phyloP scores from a whole-genome alignment of 2,888 invertebrate genomes.

The Helicoverpa assulta region DNA sequence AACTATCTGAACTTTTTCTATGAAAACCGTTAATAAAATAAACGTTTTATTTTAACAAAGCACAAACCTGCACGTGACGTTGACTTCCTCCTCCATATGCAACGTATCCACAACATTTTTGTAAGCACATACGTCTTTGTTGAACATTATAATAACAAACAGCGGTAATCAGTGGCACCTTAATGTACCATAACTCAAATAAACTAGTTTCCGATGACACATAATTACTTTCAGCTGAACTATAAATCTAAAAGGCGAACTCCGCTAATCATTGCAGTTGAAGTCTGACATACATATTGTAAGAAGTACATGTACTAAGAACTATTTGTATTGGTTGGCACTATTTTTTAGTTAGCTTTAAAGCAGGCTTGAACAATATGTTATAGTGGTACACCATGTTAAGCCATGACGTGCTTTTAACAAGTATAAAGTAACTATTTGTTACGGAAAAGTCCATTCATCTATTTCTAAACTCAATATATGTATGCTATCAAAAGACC shows the following conservation, averaged over 20 bases:
- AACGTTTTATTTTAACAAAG: neutral
- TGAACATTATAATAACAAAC: conserved; percentile 40
- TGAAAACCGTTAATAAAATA: neutral
- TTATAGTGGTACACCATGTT: too few species aligned
- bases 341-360: neutral
- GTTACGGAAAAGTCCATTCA: too few species aligned
- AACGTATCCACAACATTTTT: conserved; percentile 32
- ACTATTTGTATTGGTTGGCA: neutral
- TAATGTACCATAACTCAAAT: conserved; percentile 39
- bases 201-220: conserved; percentile 45
- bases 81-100: conserved; percentile 17
- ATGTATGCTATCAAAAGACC: too few species aligned
- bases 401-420: too few species aligned
- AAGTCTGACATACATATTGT: neutral
- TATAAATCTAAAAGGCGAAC: conserved; percentile 31
- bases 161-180: conserved; percentile 33
- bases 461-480: too few species aligned
- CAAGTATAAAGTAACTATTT: too few species aligned
- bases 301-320: neutral
- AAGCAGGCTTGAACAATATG: too few species aligned
- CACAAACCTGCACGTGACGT: conserved; percentile 6
- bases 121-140: conserved; percentile 13
- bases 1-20: neutral
- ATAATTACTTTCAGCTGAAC: conserved; percentile 33
- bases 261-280: conserved; percentile 21